Conservation (phyloP, 2,113 vertebrate species). For the Phrynosoma blainvillii region DNA sequence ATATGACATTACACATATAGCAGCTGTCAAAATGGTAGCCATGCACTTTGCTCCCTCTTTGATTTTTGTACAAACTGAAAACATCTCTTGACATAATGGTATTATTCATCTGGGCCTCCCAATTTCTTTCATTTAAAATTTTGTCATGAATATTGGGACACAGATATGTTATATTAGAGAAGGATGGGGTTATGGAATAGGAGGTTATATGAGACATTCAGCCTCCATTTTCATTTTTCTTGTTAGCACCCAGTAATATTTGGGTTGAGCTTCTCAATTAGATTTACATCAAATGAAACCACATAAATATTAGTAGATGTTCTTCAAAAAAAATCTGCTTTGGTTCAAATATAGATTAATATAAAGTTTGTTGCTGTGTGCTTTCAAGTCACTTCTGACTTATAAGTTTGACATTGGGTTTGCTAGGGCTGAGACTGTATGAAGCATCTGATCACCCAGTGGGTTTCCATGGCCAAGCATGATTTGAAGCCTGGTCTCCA, state of each 20-base stretch:
- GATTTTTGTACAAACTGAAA: not conserved
- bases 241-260: not conserved
- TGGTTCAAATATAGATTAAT: not conserved
- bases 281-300: not conserved
- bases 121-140: not conserved
- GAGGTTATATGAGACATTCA: not conserved
- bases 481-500: too few relatives aligned
- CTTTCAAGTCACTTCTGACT: too few relatives aligned
- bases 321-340: not conserved
- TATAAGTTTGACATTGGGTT: too few relatives aligned
- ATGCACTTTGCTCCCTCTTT: not conserved
- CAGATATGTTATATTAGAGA: not conserved
- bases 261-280: not conserved
- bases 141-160: not conserved
- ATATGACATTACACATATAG: not conserved
- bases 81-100: not conserved
- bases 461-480: too few relatives aligned
- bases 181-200: not conserved
- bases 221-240: not conserved
- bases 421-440: too few relatives aligned
- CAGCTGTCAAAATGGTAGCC: not conserved
- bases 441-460: too few relatives aligned
- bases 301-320: not conserved
- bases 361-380: too few relatives aligned
- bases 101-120: not conserved